Base-by-base conservation (phyloP, 2,888 invertebrate genomes). In the Steromphala cineraria region DNA sequence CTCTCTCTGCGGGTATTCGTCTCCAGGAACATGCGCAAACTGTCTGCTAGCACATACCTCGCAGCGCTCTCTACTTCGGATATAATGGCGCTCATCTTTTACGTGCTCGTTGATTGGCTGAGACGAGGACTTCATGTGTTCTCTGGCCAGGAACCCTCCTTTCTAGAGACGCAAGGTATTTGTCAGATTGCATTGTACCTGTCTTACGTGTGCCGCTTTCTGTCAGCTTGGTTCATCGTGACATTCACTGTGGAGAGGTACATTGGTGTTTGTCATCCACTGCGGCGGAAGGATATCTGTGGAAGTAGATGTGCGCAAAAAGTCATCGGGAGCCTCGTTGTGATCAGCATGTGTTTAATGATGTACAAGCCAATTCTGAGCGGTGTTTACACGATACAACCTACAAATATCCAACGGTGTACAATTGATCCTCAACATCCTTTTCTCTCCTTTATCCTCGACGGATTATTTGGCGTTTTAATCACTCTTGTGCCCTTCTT, bases 41-140 rank as follows among this genome's bases (percentile, higher is more conserved):
- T 91, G 78, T 96, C 97, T 0, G 96, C 97, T 0, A 96, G 96
- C 84, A 95, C 96, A 85, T 97, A 97, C 92, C 93, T 97, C 82
- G 95, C 96, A 0, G 96, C 96, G 0, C 93, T 97, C 75, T 97
- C 97, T 81, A 97, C 97, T 91, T 96, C 96, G 0, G 94, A 96
- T 3, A 96, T 97, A 87, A 93, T 97, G 19, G 90, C 96, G 0
- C 95, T 95, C 15, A 92, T 97, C 0, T 94, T 97, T 62, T 92
- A 91, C 81, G 92, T 92, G 8, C 86, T 92, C 24, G 81, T 91
- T 53, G 92, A 92, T 75, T 92, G 92, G 92, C 76, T 92, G 17
- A 78, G 86, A n/a, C 81, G 90, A 19, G 92, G 92, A 15, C 75
- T 88, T n/a, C 85, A 86, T 0, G 1, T 40, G n/a, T 46, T 84